phyloP scores from a whole-genome alignment of 2,888 invertebrate genomes.

The Plagodis dolabraria region DNA sequence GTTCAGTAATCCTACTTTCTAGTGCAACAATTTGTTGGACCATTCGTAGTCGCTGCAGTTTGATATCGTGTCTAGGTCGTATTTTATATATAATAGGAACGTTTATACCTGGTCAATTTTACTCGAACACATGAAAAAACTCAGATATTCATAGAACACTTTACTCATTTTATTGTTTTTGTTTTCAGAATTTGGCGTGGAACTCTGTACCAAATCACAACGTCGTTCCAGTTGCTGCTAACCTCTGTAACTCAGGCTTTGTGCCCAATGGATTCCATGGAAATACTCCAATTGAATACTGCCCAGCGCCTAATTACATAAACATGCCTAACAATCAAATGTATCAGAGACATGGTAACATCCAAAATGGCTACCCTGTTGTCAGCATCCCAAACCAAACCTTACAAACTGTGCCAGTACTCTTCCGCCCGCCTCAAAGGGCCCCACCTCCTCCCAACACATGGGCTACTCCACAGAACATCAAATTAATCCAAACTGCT shows the following conservation, averaged over 20 bases:
- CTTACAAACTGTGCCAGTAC: conserved; percentile 24
- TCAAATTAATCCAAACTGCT: conserved; percentile 36
- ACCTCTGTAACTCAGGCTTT: conserved; percentile 3
- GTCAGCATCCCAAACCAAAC: conserved; percentile 31
- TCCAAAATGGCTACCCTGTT: conserved; percentile 25
- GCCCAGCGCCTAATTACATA: conserved; percentile 34
- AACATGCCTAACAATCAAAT: conserved; percentile 23
- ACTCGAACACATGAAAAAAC: too few species aligned
- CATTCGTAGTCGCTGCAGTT: too few species aligned
- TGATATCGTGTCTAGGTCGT: too few species aligned
- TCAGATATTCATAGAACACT: background rate
- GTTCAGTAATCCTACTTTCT: too few species aligned
- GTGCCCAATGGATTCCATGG: conserved; percentile 5
- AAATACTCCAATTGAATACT: conserved; percentile 3
- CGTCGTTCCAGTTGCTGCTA: conserved; percentile 3
- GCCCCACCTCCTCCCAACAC: conserved; percentile 17
- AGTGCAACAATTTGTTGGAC: too few species aligned
- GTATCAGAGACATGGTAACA: conserved; percentile 17
- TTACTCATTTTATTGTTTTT: conserved; percentile 20
- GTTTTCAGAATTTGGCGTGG: conserved; percentile 50
- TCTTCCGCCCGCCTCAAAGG: conserved; percentile 24
- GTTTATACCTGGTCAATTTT: too few species aligned
- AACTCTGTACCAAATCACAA: conserved; percentile 28
- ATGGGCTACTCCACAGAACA: conserved; percentile 32
- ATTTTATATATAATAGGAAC: too few species aligned